Evolutionary conservation across 2,888 invertebrate species (phyloP).

Genomic region (Mellilla xanthometata): DNA sequence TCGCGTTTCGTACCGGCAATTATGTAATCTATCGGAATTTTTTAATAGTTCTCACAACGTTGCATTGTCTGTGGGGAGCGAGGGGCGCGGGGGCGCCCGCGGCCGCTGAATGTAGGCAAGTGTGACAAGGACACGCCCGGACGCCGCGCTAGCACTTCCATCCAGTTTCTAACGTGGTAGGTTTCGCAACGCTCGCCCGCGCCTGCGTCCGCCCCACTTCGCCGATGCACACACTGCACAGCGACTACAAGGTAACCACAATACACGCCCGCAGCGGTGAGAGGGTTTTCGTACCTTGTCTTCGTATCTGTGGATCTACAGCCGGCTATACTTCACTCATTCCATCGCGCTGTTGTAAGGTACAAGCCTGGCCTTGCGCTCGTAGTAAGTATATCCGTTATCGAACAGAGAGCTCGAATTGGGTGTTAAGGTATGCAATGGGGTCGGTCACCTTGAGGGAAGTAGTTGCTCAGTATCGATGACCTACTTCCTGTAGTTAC

Average conservation of each 20-base stretch:
- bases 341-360: too few relatives aligned
- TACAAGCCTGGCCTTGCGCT: conserved; percentile 7
- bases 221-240: conserved; percentile 61
- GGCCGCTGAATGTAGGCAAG: conserved; percentile 80
- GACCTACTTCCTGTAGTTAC: conserved; percentile 42
- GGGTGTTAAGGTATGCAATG: conserved; percentile 7
- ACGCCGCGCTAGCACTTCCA: conserved; percentile 79
- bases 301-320: conserved; percentile 5
- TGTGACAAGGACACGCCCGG: conserved; percentile 83
- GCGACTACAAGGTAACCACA: conserved; percentile 59
- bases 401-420: conserved; percentile 1
- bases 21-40: conserved; percentile 53
- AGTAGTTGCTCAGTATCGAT: conserved; percentile 27
- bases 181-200: conserved; percentile 73
- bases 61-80: conserved; percentile 67
- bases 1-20: conserved; percentile 30
- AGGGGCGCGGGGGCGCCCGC: conserved; percentile 62
- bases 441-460: conserved; percentile 21
- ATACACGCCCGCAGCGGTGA: conserved; percentile 43
- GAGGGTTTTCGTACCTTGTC: conserved; percentile 12
- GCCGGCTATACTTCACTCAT: background rate
- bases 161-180: conserved; percentile 80
- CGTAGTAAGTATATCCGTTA: conserved; percentile 16
- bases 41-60: conserved; percentile 63
- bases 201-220: conserved; percentile 54